Base-by-base conservation (phyloP, 2,888 invertebrate species). In the Malacosoma neustria region DNA sequence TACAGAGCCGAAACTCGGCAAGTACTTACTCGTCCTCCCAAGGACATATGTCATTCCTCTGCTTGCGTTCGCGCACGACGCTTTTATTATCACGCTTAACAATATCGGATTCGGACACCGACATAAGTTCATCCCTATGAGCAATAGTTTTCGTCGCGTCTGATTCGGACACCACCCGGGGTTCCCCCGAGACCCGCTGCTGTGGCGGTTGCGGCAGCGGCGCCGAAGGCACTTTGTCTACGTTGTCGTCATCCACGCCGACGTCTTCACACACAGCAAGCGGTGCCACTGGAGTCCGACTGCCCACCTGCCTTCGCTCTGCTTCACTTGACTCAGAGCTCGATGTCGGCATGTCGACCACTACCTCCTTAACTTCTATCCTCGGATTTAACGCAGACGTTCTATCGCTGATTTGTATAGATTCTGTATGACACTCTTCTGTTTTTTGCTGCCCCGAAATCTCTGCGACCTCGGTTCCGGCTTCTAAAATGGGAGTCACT, bases 11-110 rank as follows among this genome's bases (percentile, higher is more conserved):
- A n/a, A n/a, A n/a, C 22, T 7, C 22, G 22, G 22, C 6, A 5
- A 5, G 56, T 77, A 93, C 95, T 94, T 89, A 96, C 96, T 96
- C 95, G 87, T 96, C 95, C 89, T 96, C 96, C 96, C 96, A 96
- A 40, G 96, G 96, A 87, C 96, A 96, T 70, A 96, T 91, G 82
- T 95, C 93, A 82, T 92, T 94, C 79, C 90, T 89, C 80, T 91
- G 72, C 61, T 69, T 74, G 47, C 67, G 65, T 48, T 73, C 75
- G 59, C 65, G 68, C 64, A 67, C 57, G 64, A 62, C 68, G 61
- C 61, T 61, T 58, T 71, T 75, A 67, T 61, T 72, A 64, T 71
- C 74, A 65, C 70, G 70, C 65, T 71, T 79, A 74, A 80, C 81
- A 67, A 76, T 72, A 74, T 73, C 71, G 52, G 79, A 65, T 61